phyloP scores from a whole-genome alignment of 2,888 invertebrate species.

The Platycnemis pennipes region DNA sequence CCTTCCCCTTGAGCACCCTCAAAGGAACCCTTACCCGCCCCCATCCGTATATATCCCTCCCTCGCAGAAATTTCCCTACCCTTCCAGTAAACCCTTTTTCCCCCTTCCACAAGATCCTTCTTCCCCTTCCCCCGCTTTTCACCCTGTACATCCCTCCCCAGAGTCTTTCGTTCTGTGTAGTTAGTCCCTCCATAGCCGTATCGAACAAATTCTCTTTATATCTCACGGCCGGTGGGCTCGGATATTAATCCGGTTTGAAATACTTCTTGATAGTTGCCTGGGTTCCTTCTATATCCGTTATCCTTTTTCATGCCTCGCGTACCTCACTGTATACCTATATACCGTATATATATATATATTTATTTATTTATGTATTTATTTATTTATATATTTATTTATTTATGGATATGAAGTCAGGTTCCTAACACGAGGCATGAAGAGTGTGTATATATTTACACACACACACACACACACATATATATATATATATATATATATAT shows the following conservation, averaged over 20 bases:
- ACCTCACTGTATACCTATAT: not conserved
- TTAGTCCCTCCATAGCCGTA: not conserved
- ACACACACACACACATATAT: too few species aligned
- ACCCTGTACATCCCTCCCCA: too few species aligned
- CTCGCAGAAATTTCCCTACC: not conserved
- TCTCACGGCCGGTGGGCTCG: conserved; percentile 8
- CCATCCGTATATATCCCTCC: too few species aligned
- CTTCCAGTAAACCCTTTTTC: not conserved
- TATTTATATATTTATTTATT: not conserved
- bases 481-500: too few species aligned
- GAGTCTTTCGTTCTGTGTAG: too few species aligned
- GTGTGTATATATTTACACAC: too few species aligned
- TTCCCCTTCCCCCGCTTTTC: conserved; percentile 12
- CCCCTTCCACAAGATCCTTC: not conserved
- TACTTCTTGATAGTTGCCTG: not conserved
- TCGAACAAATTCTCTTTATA: conserved; percentile 36
- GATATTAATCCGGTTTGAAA: conserved; percentile 28
- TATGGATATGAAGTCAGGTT: not conserved
- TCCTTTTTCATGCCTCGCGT: too few species aligned
- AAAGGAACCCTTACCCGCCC: too few species aligned
- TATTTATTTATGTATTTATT: not conserved
- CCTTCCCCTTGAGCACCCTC: too few species aligned
- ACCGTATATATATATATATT: not conserved
- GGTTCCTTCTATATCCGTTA: too few species aligned
- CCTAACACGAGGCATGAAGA: too few species aligned